Base-by-base conservation (phyloP, 1,140 invertebrate species). In the Papilio helenus region DNA sequence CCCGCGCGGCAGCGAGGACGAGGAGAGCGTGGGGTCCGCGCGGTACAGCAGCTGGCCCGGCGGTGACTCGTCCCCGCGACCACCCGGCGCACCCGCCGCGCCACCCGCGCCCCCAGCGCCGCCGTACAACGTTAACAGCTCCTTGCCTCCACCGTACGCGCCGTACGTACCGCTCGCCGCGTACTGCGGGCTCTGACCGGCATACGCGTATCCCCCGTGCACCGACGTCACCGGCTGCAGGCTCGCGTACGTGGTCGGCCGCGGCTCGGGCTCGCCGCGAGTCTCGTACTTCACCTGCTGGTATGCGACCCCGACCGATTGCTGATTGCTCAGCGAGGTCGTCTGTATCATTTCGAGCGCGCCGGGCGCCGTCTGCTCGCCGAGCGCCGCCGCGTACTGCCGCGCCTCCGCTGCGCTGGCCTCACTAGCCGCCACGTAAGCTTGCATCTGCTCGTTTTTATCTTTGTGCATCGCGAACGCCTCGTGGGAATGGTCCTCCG, bases 1-100 rank as follows among this genome's bases (percentile, higher is more conserved):
- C 10, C 90, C 89, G 1, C 92, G 83, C 14, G 94, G 80, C 29
- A 96, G 82, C 1, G 96, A 95, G 0, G 95, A 95, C 0, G 95
- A 96, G 0, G 95, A 93, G 18, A 96, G 84, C 7, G 95, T 95
- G 8, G 95, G 95, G 84, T 96, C 95, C 79, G 93, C 95, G 80
- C 96, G 96, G 84, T 94, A 95, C 77, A 95, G 87, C 76, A 95
- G 88, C 72, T 92, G 89, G 12, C 87, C 88, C 16, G 94, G 94
- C 9, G 94, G 93, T 34, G 93, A 94, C 78, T 95, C 94, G 58
- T 93, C 91, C 0, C 92, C 88, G 51, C 89, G 85, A 61, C 51
- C 51, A 14, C 46, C 46, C 14, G 46, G 3, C 84, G 76, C 76
- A 68, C 84, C 82, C 65, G 86, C 78, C 74, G 79, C 78, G 68